These are phyloP conservation scores for Drosophila merina DNA, from an alignment of 2,888 invertebrate species.

Conservation along the genomic window DNA sequence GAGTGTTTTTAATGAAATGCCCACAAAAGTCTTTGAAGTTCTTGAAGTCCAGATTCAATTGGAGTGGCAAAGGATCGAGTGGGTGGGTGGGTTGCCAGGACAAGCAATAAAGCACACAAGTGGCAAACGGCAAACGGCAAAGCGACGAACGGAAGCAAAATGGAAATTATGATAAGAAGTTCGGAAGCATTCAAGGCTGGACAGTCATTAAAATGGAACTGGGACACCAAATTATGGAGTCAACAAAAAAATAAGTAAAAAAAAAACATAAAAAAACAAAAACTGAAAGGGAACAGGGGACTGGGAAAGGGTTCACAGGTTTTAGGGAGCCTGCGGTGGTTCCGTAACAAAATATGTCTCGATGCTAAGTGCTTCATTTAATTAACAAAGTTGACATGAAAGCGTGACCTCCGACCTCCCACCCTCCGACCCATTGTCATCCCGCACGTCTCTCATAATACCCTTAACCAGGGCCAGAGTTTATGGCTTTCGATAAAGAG, in stretches of 20 bases:
- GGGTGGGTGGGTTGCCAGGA: constrained; percentile 5
- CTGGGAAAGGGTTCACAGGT: constrained; percentile 1
- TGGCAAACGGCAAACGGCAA: constrained; percentile 21
- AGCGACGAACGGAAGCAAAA: constrained; percentile 52
- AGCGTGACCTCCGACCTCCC: constrained; percentile 33
- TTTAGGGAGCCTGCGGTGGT: neutral
- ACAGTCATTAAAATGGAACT: constrained; percentile 68
- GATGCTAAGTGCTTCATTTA: constrained; percentile 78
- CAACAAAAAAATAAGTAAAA: constrained; percentile 16
- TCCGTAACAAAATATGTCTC: constrained; percentile 60
- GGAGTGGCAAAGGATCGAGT: constrained; percentile 11
- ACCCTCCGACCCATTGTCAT: constrained; percentile 31
- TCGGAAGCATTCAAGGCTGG: constrained; percentile 28
- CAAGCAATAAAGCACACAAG: constrained; percentile 45
- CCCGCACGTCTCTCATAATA: constrained; percentile 49
- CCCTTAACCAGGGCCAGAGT: constrained; percentile 5
- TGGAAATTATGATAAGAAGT: constrained; percentile 63
- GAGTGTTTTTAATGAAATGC: constrained; percentile 63
- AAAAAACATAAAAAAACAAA: constrained; percentile 5
- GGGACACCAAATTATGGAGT: constrained; percentile 61
- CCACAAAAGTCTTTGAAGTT: constrained; percentile 66
- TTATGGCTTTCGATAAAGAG: neutral
- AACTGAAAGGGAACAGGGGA: constrained; percentile 8
- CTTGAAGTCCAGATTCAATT: constrained; percentile 39
- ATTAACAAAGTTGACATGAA: constrained; percentile 78